phyloP scores from a whole-genome alignment of 2,888 invertebrate genomes.

The Eugnorisma glareosa region DNA sequence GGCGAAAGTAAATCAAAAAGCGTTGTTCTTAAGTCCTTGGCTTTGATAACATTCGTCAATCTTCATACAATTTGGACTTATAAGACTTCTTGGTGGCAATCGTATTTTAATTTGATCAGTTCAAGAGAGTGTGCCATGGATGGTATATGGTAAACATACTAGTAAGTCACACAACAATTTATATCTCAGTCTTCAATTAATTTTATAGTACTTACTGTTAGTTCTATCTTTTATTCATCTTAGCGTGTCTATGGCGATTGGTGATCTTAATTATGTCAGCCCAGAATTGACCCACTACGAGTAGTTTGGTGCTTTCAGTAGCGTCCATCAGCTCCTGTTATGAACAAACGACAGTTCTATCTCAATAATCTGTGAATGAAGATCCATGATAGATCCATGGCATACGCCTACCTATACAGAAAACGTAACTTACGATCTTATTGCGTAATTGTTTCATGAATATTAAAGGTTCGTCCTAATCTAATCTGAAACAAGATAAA shows the following conservation, averaged over 20 bases:
- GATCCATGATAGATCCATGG: no score
- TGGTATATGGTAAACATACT: not conserved
- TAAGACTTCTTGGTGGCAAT: not conserved
- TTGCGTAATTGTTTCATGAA: no score
- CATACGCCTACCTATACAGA: no score
- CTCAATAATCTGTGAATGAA: not conserved
- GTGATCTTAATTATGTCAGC: not conserved
- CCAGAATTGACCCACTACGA: not conserved
- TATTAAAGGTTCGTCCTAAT: not conserved
- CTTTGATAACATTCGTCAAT: slow-evolving; percentile 19
- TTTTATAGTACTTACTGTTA: not conserved
- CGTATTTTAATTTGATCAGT: not conserved
- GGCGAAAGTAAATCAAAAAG: slow-evolving; percentile 49
- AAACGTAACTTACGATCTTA: no score
- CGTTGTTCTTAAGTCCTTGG: slow-evolving; percentile 34
- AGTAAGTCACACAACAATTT: not conserved
- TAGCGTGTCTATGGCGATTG: not conserved
- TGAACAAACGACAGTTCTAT: not conserved
- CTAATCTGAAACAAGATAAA: not conserved
- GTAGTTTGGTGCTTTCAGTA: not conserved
- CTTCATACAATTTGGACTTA: not conserved
- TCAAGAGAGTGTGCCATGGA: not conserved
- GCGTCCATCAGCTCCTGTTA: not conserved
- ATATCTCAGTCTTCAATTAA: not conserved
- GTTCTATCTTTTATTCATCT: not conserved